Conservation (phyloP, 2,113 vertebrate genomes). For the Bujurquina vittata region DNA sequence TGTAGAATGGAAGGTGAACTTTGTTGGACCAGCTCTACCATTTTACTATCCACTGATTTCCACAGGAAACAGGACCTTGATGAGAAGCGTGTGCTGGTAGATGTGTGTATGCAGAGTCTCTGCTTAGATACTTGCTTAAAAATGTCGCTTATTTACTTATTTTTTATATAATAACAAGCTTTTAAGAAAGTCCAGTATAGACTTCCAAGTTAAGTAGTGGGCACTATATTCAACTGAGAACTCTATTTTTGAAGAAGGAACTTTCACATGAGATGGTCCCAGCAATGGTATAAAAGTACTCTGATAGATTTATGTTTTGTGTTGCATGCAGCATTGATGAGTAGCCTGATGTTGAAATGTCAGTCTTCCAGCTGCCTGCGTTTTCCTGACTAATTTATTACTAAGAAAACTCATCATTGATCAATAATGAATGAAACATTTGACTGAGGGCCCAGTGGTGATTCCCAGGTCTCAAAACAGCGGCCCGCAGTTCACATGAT, state of each 20-base stretch:
- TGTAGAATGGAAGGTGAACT: constrained; percentile 18
- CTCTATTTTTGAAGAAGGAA: background rate
- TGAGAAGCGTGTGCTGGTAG: constrained; percentile 17
- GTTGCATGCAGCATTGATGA: constrained; percentile 64
- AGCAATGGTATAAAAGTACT: constrained; percentile 8
- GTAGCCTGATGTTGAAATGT: constrained; percentile 66
- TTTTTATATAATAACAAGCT: background rate
- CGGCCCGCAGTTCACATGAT: constrained; percentile 2
- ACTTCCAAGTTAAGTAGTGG: background rate
- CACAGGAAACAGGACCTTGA: constrained; percentile 25
- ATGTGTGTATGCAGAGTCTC: background rate
- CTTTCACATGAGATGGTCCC: background rate
- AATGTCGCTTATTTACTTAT: background rate
- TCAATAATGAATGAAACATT: constrained; percentile 74
- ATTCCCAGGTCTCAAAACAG: constrained; percentile 13
- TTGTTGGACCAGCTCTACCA: constrained; percentile 10
- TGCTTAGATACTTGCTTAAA: background rate
- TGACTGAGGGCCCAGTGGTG: constrained; percentile 17
- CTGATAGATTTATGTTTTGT: background rate
- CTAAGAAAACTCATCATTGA: constrained; percentile 43
- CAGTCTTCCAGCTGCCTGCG: constrained; percentile 57
- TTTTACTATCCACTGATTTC: constrained; percentile 29
- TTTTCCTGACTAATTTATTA: constrained; percentile 67
- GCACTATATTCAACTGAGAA: background rate
- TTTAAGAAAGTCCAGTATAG: background rate